Evolutionary conservation across 1,140 invertebrate genomes (phyloP), one percentile per base, ranked within the genome.

Genomic region (Goniozus legneri): DNA sequence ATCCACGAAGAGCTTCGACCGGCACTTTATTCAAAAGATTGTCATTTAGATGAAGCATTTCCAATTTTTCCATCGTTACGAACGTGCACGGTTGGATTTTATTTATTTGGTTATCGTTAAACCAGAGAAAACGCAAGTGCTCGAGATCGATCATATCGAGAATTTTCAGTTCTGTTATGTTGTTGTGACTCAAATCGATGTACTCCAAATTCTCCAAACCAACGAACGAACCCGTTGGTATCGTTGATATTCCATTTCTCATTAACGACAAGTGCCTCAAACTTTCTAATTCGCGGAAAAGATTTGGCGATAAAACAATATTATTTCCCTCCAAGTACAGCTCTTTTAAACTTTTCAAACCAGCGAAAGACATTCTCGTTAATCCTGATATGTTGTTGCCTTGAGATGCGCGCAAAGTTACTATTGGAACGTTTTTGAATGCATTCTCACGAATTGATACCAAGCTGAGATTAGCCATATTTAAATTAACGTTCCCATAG

Each of bases 381-480:
- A 54, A 16, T 14, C 16, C 18, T 2, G 58, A 56, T 22, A 61
- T 60, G 8, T 30, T 40, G 12, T 61, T 61, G 0, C 50, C 58
- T 4, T 36, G 7, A 14, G 30, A 22, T 7, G 60, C 14, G 15
- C 33, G 43, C 8, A 60, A 20, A 2, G n/a, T 7, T 1, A 8
- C 43, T 4, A 37, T 35, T 1, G 44, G 24, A 1, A 61, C 2
- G 15, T 61, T 52, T 6, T 54, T 56, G 31, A 61, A 61, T 2
- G 54, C 47, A 7, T 46, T 18, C 10, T 52, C 43, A 2, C 18
- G 35, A 12, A 60, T 54, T 1, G 40, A 32, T 3, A 46, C 1
- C 3, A 61, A 54, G 3, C 50, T 18, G 27, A 60, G 2, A n/a
- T 56, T 32, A 14, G 12, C n/a, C 2, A 60, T 39, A 0, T n/a